Evolutionary conservation across 2,113 vertebrate species (phyloP).

Genomic region (Gymnogyps californianus): DNA sequence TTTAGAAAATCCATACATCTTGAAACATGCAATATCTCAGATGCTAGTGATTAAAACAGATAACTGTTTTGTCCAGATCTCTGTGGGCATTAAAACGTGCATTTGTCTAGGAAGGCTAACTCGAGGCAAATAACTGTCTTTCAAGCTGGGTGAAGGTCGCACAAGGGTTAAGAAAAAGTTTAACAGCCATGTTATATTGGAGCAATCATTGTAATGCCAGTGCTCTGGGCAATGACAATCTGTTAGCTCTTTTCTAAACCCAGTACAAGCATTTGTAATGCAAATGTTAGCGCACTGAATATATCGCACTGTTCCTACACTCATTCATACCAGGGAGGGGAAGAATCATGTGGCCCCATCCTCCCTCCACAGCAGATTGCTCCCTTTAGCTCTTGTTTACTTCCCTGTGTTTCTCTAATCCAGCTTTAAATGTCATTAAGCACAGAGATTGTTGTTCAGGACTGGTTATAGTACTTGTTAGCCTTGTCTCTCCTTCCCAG

Average conservation of each 20-base stretch:
- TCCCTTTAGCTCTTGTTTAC: constrained; percentile 15
- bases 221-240: constrained; percentile 51
- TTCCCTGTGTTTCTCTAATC: background rate
- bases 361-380: background rate
- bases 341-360: background rate
- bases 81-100: background rate
- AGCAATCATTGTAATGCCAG: constrained; percentile 44
- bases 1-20: constrained; percentile 57
- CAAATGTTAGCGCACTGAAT: constrained; percentile 54
- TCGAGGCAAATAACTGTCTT: background rate
- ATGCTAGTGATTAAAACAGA: constrained; percentile 53
- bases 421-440: constrained; percentile 26
- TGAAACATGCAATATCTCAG: constrained; percentile 47
- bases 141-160: background rate
- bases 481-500: background rate
- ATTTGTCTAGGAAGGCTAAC: background rate
- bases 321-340: background rate
- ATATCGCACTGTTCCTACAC: background rate
- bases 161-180: constrained; percentile 55
- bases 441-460: background rate
- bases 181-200: background rate
- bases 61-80: background rate
- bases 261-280: constrained; percentile 58
- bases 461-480: background rate
- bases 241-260: constrained; percentile 49